These are phyloP conservation scores for Pristis pectinata DNA, from an alignment of 2,797 vertebrate species.

Conservation along the genomic window DNA sequence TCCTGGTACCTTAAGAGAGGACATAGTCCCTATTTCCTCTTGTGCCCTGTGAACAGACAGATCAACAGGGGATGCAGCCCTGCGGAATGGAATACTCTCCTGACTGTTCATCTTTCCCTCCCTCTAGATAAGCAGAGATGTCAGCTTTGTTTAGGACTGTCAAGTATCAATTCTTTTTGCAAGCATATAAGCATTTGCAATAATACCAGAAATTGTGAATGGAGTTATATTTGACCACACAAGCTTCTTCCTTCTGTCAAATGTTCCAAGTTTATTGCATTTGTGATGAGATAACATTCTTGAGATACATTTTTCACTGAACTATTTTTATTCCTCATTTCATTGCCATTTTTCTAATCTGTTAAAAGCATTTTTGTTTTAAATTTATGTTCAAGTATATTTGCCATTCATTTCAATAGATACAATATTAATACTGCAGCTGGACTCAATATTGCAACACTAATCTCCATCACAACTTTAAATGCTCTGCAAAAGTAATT, in stretches of 20 bases:
- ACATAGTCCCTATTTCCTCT: neutral
- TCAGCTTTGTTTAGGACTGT: too few species aligned
- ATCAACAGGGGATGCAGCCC: neutral
- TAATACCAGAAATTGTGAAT: neutral
- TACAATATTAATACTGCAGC: neutral
- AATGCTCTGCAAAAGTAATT: neutral
- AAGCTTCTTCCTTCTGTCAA: neutral
- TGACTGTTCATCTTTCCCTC: neutral
- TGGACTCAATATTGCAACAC: neutral
- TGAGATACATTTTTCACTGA: neutral
- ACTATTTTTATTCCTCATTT: neutral
- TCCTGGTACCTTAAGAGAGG: neutral
- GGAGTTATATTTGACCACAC: neutral
- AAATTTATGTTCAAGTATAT: neutral
- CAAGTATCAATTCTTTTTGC: neutral
- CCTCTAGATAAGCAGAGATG: neutral
- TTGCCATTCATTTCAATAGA: neutral
- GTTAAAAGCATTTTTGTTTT: constrained; percentile 16
- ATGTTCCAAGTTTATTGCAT: neutral
- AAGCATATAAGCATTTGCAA: neutral
- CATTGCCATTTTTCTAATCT: neutral
- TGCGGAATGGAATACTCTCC: neutral
- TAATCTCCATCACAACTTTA: neutral
- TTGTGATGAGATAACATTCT: neutral
- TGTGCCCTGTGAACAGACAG: neutral